These are phyloP conservation scores for Chloebia gouldiae DNA, from an alignment of 2,113 vertebrate genomes.

Conservation along the genomic window DNA sequence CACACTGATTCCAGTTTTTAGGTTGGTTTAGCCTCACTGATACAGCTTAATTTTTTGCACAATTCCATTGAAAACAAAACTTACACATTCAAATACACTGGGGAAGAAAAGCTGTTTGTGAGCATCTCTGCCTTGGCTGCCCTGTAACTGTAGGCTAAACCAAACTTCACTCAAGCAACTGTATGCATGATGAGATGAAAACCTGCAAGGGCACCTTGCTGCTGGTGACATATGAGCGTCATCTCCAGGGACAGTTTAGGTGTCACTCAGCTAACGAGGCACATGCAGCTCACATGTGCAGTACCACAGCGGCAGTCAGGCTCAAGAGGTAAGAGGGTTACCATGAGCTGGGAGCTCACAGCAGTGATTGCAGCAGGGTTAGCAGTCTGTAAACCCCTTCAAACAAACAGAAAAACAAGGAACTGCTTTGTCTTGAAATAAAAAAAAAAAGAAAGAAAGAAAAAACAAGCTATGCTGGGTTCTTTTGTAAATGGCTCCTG, in stretches of 20 bases:
- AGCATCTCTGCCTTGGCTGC: background rate
- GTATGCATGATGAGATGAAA: fast-evolving
- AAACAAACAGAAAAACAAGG: background rate
- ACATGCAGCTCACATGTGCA: fast-evolving
- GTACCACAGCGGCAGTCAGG: background rate
- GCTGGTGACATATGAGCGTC: background rate
- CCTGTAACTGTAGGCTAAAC: background rate
- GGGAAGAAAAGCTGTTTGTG: background rate
- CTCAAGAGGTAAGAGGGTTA: background rate
- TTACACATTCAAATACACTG: background rate
- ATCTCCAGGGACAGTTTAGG: fast-evolving
- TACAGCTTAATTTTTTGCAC: background rate
- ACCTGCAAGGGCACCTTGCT: background rate
- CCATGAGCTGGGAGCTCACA: background rate
- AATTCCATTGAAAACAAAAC: background rate
- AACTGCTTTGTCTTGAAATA: background rate
- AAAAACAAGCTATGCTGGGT: background rate
- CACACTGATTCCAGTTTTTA: background rate
- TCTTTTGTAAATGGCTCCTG: background rate
- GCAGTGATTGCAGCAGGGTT: background rate
- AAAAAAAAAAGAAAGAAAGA: background rate
- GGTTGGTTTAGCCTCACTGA: background rate
- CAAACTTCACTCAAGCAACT: background rate
- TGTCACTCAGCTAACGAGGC: background rate
- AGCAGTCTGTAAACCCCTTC: background rate